These are phyloP conservation scores for Drosophila tropicalis DNA, from an alignment of 1,140 invertebrate species.

Conservation along the genomic window DNA sequence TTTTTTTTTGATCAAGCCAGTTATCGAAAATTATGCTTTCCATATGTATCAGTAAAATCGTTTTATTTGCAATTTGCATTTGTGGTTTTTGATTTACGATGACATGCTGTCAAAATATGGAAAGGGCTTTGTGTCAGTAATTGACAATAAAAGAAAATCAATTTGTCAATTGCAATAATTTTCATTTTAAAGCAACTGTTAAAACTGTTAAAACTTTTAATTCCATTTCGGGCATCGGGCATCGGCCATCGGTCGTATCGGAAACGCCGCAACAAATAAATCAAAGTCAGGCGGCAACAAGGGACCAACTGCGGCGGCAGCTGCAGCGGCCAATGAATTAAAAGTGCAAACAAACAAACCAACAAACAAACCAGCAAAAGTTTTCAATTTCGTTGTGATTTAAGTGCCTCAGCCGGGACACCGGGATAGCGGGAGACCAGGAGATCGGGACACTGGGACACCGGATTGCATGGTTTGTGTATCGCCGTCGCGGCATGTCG, in stretches of 20 bases:
- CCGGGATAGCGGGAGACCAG: slow-evolving; percentile 8
- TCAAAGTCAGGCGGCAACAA: slow-evolving; percentile 13
- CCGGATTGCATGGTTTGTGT: not conserved
- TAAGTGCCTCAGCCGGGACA: slow-evolving; percentile 51
- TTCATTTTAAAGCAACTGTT: slow-evolving; percentile 18
- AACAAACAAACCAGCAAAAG: slow-evolving; percentile 47
- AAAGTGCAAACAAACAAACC: slow-evolving; percentile 52
- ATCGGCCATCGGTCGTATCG: not conserved
- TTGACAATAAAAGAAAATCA: slow-evolving; percentile 20
- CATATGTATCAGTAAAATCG: not conserved
- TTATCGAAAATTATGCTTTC: not conserved
- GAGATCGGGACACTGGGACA: slow-evolving; percentile 22
- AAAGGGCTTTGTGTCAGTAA: slow-evolving; percentile 9
- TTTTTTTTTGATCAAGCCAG: not conserved
- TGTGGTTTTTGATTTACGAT: slow-evolving; percentile 18
- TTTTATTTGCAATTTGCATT: slow-evolving; percentile 7
- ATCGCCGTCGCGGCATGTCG: slow-evolving; percentile 13
- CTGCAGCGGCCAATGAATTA: slow-evolving; percentile 68
- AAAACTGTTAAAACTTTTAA: slow-evolving; percentile 22
- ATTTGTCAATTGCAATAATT: slow-evolving; percentile 21
- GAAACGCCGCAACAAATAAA: slow-evolving; percentile 16
- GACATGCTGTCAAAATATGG: slow-evolving; percentile 13
- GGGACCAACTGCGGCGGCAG: slow-evolving; percentile 31
- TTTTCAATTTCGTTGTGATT: slow-evolving; percentile 75
- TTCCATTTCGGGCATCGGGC: slow-evolving; percentile 12